Percentiles rank a stretch among this genome's conserved stretches.
Evolutionary conservation across 2,797 vertebrate genomes (phyloP).

Genomic region (Alauda arvensis): DNA sequence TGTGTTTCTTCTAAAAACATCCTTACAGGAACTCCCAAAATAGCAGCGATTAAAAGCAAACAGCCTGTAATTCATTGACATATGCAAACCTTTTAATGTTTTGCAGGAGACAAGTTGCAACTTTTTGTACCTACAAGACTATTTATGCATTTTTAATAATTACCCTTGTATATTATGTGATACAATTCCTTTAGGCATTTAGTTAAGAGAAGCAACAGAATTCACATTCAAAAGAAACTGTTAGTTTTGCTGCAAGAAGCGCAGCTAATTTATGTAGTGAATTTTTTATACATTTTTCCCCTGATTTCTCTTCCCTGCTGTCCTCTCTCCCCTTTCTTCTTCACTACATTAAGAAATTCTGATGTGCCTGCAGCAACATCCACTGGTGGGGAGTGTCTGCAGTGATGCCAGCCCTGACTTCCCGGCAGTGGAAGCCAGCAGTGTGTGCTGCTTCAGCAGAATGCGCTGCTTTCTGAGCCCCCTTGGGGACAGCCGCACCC

Average conservation of each 20-base stretch:
- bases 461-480: neutral
- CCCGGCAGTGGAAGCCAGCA: neutral
- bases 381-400: constrained; percentile 31
- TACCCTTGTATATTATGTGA: constrained; percentile 63
- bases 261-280: constrained; percentile 68
- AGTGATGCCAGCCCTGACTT: constrained; percentile 26
- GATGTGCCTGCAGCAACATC: constrained; percentile 68
- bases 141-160: constrained; percentile 72
- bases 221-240: constrained; percentile 66
- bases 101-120: constrained; percentile 66
- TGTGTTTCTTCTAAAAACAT: constrained; percentile 71
- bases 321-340: constrained; percentile 63
- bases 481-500: constrained; percentile 11
- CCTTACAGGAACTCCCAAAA: constrained; percentile 73
- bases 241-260: constrained; percentile 61
- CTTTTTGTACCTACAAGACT: constrained; percentile 61
- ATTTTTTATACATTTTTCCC: constrained; percentile 64
- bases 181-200: constrained; percentile 64
- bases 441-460: neutral
- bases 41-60: constrained; percentile 73
- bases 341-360: constrained; percentile 63
- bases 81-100: constrained; percentile 69
- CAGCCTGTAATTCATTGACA: constrained; percentile 71
- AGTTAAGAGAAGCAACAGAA: constrained; percentile 54
- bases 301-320: constrained; percentile 68